A percentile compares a stretch with the other conserved stretches of the same genome.
Conservation (phyloP, 2,797 vertebrate species). For the Masticophis lateralis region DNA sequence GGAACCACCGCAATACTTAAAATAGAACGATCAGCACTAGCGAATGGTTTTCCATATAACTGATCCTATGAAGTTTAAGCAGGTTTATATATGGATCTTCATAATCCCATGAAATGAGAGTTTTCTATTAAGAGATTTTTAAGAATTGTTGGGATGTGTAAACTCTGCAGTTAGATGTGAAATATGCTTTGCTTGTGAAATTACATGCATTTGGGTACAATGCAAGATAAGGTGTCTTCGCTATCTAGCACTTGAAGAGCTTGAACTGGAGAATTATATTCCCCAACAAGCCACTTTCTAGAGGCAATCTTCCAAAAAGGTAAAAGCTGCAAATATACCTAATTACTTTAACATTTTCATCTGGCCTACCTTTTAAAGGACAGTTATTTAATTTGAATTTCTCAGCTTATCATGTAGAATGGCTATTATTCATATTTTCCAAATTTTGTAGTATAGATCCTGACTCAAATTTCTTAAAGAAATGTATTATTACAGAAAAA, state of each 20-base stretch:
- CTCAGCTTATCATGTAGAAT: not conserved
- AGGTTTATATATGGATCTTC: constrained; percentile 44
- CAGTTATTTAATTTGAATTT: not conserved
- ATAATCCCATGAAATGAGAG: constrained; percentile 49
- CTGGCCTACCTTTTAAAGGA: not conserved
- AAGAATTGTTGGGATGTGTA: not conserved
- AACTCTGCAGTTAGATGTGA: constrained; percentile 47
- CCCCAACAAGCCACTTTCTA: not conserved
- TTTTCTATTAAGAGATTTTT: not conserved
- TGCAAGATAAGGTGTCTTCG: not conserved
- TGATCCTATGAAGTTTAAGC: constrained; percentile 29
- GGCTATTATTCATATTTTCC: not conserved
- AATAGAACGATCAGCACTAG: constrained; percentile 36
- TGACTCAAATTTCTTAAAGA: not conserved
- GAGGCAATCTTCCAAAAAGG: not conserved
- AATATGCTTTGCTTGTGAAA: constrained; percentile 48
- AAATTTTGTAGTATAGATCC: not conserved
- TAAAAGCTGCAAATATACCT: not conserved
- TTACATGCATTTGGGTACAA: not conserved
- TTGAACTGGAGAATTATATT: not conserved
- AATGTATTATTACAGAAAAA: not conserved
- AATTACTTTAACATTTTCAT: not conserved
- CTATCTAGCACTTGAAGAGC: not conserved
- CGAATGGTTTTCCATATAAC: constrained; percentile 23
- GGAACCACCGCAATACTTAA: constrained; percentile 20